Evolutionary conservation across 2,113 vertebrate genomes (phyloP), one percentile per base, ranked within the genome.

Genomic region (Phalacrocorax carbo): DNA sequence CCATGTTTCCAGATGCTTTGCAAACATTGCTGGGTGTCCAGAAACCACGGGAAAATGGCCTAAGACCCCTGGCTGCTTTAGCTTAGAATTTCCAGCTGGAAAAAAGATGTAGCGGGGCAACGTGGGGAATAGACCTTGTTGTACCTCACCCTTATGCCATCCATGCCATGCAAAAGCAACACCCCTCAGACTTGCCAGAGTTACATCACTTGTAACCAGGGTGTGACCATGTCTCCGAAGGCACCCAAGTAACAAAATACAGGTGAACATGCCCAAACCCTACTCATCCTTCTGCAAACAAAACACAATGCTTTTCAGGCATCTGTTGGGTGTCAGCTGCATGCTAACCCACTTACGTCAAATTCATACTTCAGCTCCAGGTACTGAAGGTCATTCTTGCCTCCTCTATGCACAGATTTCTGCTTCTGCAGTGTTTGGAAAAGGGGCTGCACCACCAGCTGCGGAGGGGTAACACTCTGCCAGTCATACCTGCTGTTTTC

Each of bases 381-480:
- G 8, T 51, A 48, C 40, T 8, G 20, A 32, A 81, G 38, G 21
- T 3, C 13, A 13, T 40, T 73, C 5, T 32, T 6, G 64, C 11
- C 20, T 26, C 38, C 34, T 66, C 19, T 1, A 2, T 46, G 30
- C 22, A 27, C 17, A 44, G 46, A 58, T 62, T 77, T 38, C 51
- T 78, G 30, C 27, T 86, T 62, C 54, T 83, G 62, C 46, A 90
- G 38, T 0, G 48, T 48, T 38, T 11, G 10, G 58, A 44, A 36
- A 64, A 54, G 11, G 5, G 14, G 4, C 23, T 64, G 58, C 7
- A 19, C 14, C 0, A 0, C 23, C 68, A 61, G 30, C 13, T 75
- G n/a, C n/a, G n/a, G 60, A 66, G 36, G 4, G 42, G 7, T 52
- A 29, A n/a, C 23, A 4, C 0, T 26, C 64, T 82, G 19, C 32